phyloP scores from a whole-genome alignment of 1,140 invertebrate genomes.

The Anthonomus grandis region DNA sequence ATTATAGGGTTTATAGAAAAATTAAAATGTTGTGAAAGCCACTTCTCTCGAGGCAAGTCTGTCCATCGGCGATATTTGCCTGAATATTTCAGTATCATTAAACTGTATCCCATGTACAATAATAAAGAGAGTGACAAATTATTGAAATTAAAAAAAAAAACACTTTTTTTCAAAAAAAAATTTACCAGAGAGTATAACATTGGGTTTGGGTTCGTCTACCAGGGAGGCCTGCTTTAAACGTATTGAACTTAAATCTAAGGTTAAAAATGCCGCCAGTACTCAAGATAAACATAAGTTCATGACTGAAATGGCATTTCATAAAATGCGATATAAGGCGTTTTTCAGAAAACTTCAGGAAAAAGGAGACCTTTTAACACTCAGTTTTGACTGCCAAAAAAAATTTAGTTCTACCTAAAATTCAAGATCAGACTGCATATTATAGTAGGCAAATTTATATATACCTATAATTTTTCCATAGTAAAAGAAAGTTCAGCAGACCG shows the following conservation, averaged over 20 bases:
- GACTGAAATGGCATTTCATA: no score
- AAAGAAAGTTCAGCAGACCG: background rate
- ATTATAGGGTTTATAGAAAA: background rate
- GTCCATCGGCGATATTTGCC: no score
- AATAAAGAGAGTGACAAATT: background rate
- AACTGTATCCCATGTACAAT: background rate
- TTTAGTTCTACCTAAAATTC: background rate
- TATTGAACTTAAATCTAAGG: constrained; percentile 2
- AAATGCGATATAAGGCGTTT: no score
- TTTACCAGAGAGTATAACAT: constrained; percentile 1
- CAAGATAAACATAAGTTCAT: no score
- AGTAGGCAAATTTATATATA: constrained; percentile 1
- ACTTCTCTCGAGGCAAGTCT: no score
- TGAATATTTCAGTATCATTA: no score
- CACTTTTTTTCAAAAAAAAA: no score
- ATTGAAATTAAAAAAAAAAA: no score
- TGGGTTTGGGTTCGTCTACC: no score
- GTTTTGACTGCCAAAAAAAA: no score
- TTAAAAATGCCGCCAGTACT: background rate
- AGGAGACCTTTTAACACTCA: no score
- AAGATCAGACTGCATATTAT: constrained; percentile 5
- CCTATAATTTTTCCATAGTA: background rate
- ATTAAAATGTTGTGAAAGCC: background rate
- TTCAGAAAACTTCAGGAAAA: no score
- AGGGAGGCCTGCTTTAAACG: background rate